Base-by-base conservation (phyloP, 2,888 invertebrate genomes). In the Brachyptera putata region DNA sequence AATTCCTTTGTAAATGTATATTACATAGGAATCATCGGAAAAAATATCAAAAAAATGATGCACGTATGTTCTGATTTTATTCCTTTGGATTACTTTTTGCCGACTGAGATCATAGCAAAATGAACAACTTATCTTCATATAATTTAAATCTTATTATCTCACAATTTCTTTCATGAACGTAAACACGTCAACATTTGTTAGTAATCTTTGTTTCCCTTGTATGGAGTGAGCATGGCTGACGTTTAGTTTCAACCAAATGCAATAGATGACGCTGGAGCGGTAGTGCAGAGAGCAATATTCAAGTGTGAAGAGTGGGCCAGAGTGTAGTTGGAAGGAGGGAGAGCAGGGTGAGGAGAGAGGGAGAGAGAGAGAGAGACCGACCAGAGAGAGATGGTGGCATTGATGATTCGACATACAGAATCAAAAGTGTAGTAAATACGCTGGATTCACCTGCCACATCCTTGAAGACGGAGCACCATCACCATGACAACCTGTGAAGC, bases 211-310 rank as follows among this genome's bases (percentile, higher is more conserved):
- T n/a, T n/a, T n/a, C n/a, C n/a, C n/a, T n/a, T n/a, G n/a, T n/a
- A n/a, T n/a, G n/a, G 30, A 30, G 30, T 30, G 11, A 30, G 11
- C 30, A 11, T 11, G 5, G 30, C 30, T 30, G 30, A 30, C 7
- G 30, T 30, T 5, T 30, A 30, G 30, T 30, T 60, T 56, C 30
- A 21, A 18, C 2, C 25, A 22, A 3, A 26, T 4, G n/a, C 58
- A n/a, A 36, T 21, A 57, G 61, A 61, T 61, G 61, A 11, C 61
- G 56, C 36, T 26, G 53, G n/a, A n/a, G n/a, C n/a, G n/a, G 58
- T 36, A 50, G 13, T 30, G 56, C 55, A 21, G 22, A 24, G 26
- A 24, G 34, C n/a, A n/a, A 16, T 13, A 16, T 11, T 13, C 34
- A 9, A 7, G 34, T 30, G 1, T n/a, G 46, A 9, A 7, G 34